Conservation (phyloP, 1,140 invertebrate species). For the Eciton burchellii region DNA sequence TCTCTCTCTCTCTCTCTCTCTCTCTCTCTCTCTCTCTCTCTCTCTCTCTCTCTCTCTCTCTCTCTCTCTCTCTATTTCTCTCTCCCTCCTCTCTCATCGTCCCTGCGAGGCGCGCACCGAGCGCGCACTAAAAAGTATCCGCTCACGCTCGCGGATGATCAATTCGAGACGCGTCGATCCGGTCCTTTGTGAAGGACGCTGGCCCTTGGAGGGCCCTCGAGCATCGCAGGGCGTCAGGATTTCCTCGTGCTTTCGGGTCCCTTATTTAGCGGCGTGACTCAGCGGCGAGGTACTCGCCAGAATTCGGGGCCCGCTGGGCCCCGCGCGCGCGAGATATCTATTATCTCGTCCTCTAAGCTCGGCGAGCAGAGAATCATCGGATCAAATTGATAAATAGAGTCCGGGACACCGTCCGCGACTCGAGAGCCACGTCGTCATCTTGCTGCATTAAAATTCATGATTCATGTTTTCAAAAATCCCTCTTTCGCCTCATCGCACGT, state of each 20-base stretch:
- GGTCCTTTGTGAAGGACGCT: constrained; percentile 30
- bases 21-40: not conserved
- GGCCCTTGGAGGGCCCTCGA: constrained; percentile 9
- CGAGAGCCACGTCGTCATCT: not conserved
- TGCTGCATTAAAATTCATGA: not conserved
- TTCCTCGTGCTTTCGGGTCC: constrained; percentile 25
- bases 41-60: not conserved
- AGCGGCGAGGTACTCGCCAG: constrained; percentile 4
- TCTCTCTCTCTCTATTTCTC: not conserved
- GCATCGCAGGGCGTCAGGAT: constrained; percentile 2
- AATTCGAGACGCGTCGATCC: constrained; percentile 39
- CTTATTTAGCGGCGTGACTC: constrained; percentile 52
- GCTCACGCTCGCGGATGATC: constrained; percentile 52
- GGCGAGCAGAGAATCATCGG: constrained; percentile 36
- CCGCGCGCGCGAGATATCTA: constrained; percentile 16
- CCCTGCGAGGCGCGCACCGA: constrained; percentile 2
- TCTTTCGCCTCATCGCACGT: not conserved
- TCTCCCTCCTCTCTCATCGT: not conserved
- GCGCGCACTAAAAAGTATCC: constrained; percentile 40
- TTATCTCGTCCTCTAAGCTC: constrained; percentile 39
- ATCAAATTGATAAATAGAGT: constrained; percentile 12
- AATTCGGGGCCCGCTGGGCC: constrained; percentile 51
- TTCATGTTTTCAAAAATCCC: not conserved
- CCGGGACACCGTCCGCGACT: not conserved
- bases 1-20: constrained; percentile 3